Evolutionary conservation across 1,140 invertebrate genomes (phyloP).

Genomic region (Panagrolaimus sp.): DNA sequence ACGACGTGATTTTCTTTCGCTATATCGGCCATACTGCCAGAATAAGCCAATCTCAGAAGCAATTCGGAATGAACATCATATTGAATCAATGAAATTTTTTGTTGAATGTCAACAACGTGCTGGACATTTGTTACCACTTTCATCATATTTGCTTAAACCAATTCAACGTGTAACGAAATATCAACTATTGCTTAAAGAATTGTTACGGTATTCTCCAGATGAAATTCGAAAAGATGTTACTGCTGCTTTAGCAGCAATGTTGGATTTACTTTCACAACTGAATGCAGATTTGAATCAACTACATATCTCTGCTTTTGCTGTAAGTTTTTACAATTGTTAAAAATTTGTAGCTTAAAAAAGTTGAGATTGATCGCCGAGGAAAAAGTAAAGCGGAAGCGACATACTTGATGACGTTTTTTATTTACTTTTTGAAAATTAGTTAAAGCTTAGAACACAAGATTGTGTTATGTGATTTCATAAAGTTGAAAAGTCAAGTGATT

Average conservation of each 20-base stretch:
- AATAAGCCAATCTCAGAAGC: constrained; percentile 96
- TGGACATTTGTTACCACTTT: constrained; percentile 84
- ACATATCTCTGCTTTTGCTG: constrained; percentile 54
- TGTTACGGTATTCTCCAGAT: constrained; percentile 38
- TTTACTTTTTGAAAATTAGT: background rate
- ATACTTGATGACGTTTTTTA: background rate
- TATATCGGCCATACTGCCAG: constrained; percentile 97
- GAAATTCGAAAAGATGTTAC: constrained; percentile 37
- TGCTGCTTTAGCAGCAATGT: constrained; percentile 45
- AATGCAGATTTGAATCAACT: constrained; percentile 57
- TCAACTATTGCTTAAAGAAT: constrained; percentile 87
- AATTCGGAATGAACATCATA: constrained; percentile 74
- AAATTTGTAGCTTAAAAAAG: constrained; percentile 3
- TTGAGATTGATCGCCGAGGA: too few species aligned
- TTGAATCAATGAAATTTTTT: constrained; percentile 68
- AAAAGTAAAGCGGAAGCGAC: background rate
- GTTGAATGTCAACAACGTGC: constrained; percentile 63
- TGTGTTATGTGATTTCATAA: too few species aligned
- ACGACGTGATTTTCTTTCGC: constrained; percentile 74
- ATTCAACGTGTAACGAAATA: constrained; percentile 99
- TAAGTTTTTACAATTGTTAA: too few species aligned
- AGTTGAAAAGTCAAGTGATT: too few species aligned
- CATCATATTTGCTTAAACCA: constrained; percentile 95
- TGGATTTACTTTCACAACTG: constrained; percentile 51
- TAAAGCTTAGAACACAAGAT: too few species aligned